A percentile compares a stretch with the other conserved stretches of the same genome.
Evolutionary conservation across 2,113 vertebrate genomes (phyloP).

Genomic region (Hypomesus transpacificus): DNA sequence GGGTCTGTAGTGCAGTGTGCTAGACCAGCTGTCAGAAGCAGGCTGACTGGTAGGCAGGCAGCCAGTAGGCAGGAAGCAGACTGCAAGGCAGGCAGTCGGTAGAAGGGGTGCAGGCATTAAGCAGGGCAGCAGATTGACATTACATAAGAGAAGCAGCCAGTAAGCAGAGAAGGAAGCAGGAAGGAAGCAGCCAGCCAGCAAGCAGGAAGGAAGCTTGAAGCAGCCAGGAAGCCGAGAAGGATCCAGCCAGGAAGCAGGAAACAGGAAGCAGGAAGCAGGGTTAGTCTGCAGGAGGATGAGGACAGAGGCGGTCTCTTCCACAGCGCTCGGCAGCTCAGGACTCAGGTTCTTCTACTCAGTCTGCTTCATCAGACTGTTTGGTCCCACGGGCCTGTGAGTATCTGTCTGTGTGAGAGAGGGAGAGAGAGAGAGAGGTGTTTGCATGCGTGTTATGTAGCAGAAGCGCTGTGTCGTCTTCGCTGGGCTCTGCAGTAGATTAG

Average conservation of each 20-base stretch:
- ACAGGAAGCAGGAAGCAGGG: constrained; percentile 23
- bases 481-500: constrained; percentile 51
- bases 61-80: constrained; percentile 12
- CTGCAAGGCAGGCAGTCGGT: constrained; percentile 15
- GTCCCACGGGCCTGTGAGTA: constrained; percentile 74
- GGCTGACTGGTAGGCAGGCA: constrained; percentile 39
- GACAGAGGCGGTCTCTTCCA: constrained; percentile 69
- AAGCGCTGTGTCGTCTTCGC: constrained; percentile 52
- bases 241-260: background rate
- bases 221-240: constrained; percentile 14
- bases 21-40: constrained; percentile 56
- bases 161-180: background rate
- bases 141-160: background rate
- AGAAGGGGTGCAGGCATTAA: background rate
- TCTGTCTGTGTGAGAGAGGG: background rate
- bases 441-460: constrained; percentile 60
- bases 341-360: constrained; percentile 76
- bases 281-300: constrained; percentile 63
- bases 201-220: constrained; percentile 16
- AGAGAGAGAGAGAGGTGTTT: constrained; percentile 4
- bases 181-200: constrained; percentile 5
- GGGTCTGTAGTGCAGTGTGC: constrained; percentile 56
- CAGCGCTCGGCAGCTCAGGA: constrained; percentile 62
- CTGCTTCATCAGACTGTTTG: constrained; percentile 71
- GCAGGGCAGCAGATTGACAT: background rate